phyloP scores from a whole-genome alignment of 2,797 vertebrate species.

The Alfaro cultratus region DNA sequence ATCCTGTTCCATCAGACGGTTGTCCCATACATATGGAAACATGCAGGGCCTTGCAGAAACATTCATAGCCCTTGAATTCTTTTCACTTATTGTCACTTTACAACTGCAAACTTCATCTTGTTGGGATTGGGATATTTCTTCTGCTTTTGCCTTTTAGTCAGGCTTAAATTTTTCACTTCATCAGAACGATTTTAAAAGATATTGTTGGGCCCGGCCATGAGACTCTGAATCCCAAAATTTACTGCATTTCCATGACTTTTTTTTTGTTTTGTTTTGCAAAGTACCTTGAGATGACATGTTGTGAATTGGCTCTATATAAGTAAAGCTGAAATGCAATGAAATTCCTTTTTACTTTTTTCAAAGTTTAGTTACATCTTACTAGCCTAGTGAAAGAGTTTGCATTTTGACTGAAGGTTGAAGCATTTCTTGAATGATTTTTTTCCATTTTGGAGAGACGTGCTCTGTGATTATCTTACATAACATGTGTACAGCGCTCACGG shows the following conservation, averaged over 20 bases:
- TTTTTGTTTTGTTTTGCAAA: background rate
- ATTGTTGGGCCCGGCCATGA: background rate
- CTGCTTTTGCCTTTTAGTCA: background rate
- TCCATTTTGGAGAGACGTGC: background rate
- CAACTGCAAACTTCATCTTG: background rate
- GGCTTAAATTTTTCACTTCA: background rate
- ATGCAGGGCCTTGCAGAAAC: background rate
- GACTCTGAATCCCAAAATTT: background rate
- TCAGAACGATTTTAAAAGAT: background rate
- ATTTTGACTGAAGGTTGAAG: background rate
- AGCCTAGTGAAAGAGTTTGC: background rate
- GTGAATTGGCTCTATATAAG: background rate
- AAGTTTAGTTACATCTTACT: background rate
- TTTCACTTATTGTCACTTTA: background rate
- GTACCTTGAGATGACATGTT: background rate
- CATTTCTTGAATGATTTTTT: background rate
- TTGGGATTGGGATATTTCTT: background rate
- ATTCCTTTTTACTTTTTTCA: background rate
- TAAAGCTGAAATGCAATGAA: background rate
- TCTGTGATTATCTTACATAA: background rate
- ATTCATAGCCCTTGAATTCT: background rate
- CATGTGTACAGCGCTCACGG: background rate
- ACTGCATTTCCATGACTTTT: background rate
- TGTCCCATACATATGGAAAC: slow-evolving; percentile 46
- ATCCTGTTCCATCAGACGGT: slow-evolving; percentile 39